phyloP scores from a whole-genome alignment of 2,113 vertebrate species.

The Hydrolagus affinis region DNA sequence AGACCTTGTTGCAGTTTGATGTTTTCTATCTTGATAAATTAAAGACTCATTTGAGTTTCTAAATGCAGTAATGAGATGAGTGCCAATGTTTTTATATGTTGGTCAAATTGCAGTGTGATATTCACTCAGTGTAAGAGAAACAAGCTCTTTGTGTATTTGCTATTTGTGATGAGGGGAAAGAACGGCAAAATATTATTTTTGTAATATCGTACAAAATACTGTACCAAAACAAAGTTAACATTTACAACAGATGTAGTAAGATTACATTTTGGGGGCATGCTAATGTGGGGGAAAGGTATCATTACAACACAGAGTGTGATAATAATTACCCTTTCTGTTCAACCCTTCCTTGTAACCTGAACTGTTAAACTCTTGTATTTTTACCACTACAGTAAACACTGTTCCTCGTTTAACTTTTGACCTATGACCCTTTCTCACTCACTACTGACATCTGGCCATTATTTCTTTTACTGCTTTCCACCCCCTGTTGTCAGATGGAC shows the following conservation, averaged over 20 bases:
- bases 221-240: background rate
- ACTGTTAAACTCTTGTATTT: conserved; percentile 51
- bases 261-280: background rate
- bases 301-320: conserved; percentile 53
- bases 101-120: conserved; percentile 12
- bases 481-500: conserved; percentile 95
- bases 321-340: conserved; percentile 51
- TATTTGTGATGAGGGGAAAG: background rate
- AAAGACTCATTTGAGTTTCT: background rate
- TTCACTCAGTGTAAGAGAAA: conserved; percentile 13
- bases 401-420: conserved; percentile 61
- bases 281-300: conserved; percentile 33
- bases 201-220: too few relatives aligned
- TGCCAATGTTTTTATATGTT: background rate
- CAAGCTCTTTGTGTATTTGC: conserved; percentile 12
- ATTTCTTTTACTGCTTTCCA: conserved; percentile 92
- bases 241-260: background rate
- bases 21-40: background rate
- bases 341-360: conserved; percentile 51
- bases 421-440: conserved; percentile 74
- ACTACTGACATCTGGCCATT: conserved; percentile 80
- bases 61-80: too few relatives aligned
- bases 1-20: background rate
- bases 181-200: background rate
- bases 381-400: conserved; percentile 51